Evolutionary conservation across 2,797 vertebrate species (phyloP).

Genomic region (Pachyuromys duprasi): DNA sequence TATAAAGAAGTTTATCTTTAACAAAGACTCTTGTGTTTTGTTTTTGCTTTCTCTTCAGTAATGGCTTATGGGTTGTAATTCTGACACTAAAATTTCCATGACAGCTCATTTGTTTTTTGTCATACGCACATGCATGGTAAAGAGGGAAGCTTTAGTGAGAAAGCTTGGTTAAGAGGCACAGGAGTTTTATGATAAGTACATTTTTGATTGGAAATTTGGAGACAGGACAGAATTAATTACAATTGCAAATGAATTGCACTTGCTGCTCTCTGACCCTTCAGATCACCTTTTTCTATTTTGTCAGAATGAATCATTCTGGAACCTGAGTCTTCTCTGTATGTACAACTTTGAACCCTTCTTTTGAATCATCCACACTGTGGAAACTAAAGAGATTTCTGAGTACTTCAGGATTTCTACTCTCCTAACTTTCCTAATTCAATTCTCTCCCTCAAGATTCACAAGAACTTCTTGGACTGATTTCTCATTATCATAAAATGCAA

Average conservation of each 20-base stretch:
- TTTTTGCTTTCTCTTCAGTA: slow-evolving; percentile 59
- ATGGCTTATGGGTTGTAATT: slow-evolving; percentile 69
- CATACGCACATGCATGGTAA: slow-evolving; percentile 76
- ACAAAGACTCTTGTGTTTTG: slow-evolving; percentile 11
- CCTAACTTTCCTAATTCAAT: slow-evolving; percentile 57
- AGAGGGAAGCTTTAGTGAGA: slow-evolving; percentile 76
- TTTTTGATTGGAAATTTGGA: slow-evolving; percentile 66
- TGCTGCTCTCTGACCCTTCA: slow-evolving; percentile 63
- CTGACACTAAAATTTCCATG: slow-evolving; percentile 83
- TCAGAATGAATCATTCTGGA: slow-evolving; percentile 42
- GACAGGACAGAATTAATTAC: slow-evolving; percentile 57
- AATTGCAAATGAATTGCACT: slow-evolving; percentile 74
- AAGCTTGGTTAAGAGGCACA: slow-evolving; percentile 70
- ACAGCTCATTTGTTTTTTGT: slow-evolving; percentile 81
- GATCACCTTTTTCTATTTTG: slow-evolving; percentile 42
- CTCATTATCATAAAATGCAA: slow-evolving; percentile 53
- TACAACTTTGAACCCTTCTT: neutral
- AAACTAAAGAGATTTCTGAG: slow-evolving; percentile 58
- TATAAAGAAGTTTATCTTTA: slow-evolving; percentile 68
- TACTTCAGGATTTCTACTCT: slow-evolving; percentile 29
- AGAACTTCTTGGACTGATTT: slow-evolving; percentile 54
- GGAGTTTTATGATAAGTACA: slow-evolving; percentile 71
- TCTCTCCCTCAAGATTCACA: slow-evolving; percentile 34
- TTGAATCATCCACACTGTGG: slow-evolving; percentile 33
- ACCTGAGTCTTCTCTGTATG: neutral